Base-by-base conservation (phyloP, 2,888 invertebrate species). In the Nowickia ferox region DNA sequence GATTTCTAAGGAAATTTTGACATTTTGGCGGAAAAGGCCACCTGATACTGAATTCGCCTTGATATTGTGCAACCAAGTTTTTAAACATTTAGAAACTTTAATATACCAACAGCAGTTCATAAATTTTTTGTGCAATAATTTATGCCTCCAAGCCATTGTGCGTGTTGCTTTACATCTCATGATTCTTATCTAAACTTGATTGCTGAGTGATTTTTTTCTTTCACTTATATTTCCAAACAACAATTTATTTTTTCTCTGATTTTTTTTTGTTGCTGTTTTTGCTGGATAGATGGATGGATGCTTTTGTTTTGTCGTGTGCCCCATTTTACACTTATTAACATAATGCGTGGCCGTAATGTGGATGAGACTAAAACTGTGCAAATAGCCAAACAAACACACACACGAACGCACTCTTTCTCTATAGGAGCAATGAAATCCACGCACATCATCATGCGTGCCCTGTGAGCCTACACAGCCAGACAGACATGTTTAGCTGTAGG, bases 251-350 rank as follows among this genome's bases (percentile, higher is more conserved):
- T 76, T 69, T 55, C 3, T 48, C 19, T 30, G 15, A 42, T 15
- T 40, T 19, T n/a, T 17, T 48, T 2, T 59, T 61, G 15, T 69
- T 65, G 51, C 22, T 72, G 69, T 71, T 42, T 53, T n/a, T 81
- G 66, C n/a, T 30, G 30, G 30, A 30, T 30, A 5, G 30, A 30
- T 66, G 65, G 30, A 30, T 66, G 65, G 9, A 66, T 84, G 84
- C 59, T 30, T 80, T 74, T 84, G 79, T 81, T 75, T 80, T 65
- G 63, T 48, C 63, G 79, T 86, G 74, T 84, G 87, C 22, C 77
- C 83, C 83, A 87, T 88, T 87, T 87, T 86, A 75, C 86, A 86
- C 84, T 87, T 87, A 87, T 88, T 87, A 87, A 80, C 87, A 87
- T 88, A 87, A 87, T 87, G 87, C 87, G 87, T 87, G 84, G 68